Percentiles rank a stretch among this genome's conserved stretches.
Evolutionary conservation across 2,888 invertebrate species (phyloP).

Genomic region (Malthinus flaveolus): DNA sequence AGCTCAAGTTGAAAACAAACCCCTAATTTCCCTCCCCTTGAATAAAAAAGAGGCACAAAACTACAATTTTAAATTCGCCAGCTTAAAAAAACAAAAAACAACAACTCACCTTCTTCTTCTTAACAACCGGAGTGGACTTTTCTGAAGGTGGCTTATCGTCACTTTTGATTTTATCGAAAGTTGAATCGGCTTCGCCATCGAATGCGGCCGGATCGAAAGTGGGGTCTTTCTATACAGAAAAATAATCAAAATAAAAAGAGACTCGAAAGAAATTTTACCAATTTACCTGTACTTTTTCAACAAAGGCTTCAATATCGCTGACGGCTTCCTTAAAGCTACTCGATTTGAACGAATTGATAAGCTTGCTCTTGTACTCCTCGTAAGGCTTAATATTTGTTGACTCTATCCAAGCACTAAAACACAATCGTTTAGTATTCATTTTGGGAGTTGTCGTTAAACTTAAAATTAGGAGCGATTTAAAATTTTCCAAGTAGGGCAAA

Average conservation of each 20-base stretch:
- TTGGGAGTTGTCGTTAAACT: too few species aligned
- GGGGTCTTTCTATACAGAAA: slow-evolving; percentile 51
- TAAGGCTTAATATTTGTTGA: slow-evolving; percentile 82
- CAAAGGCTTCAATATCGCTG: slow-evolving; percentile 77
- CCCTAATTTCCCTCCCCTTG: too few species aligned
- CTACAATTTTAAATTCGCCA: too few species aligned
- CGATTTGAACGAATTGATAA: slow-evolving; percentile 75
- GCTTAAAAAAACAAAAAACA: not conserved
- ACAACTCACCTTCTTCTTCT: slow-evolving; percentile 41
- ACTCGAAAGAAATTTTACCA: slow-evolving; percentile 5
- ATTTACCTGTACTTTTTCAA: slow-evolving; percentile 69
- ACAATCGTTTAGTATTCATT: slow-evolving; percentile 22
- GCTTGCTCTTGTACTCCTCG: slow-evolving; percentile 75
- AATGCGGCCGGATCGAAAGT: slow-evolving; percentile 56
- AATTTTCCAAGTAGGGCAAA: too few species aligned
- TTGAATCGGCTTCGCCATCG: slow-evolving; percentile 58
- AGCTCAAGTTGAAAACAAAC: too few species aligned
- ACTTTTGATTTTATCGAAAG: slow-evolving; percentile 67
- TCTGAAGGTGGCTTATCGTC: slow-evolving; percentile 32
- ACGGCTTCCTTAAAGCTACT: slow-evolving; percentile 78
- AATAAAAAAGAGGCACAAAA: too few species aligned
- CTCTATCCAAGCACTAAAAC: slow-evolving; percentile 85
- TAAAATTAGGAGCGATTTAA: too few species aligned
- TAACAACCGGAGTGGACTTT: slow-evolving; percentile 30
- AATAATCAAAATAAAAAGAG: not conserved